These are phyloP conservation scores for Diorhabda carinulata DNA, from an alignment of 1,140 invertebrate species.

Conservation along the genomic window DNA sequence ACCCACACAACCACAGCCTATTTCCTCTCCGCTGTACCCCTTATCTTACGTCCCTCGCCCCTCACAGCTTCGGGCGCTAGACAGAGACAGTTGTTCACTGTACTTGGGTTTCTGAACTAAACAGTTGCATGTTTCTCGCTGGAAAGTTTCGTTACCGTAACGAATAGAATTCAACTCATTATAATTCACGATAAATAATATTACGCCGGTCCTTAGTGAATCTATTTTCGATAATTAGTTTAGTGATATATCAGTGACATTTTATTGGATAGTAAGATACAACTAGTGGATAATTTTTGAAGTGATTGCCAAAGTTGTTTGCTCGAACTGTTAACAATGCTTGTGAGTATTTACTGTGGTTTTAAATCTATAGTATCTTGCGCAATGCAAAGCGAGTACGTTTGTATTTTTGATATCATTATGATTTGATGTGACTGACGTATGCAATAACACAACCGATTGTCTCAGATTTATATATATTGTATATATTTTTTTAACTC, in stretches of 20 bases:
- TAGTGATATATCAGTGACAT: conserved; percentile 16
- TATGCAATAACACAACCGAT: background rate
- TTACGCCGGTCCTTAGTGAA: conserved; percentile 5
- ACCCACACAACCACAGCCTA: conserved; percentile 25
- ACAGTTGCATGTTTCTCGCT: conserved; percentile 13
- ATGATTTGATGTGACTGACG: conserved; percentile 16
- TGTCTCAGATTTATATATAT: too few species aligned
- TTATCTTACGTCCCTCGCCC: conserved; percentile 8
- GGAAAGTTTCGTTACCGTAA: conserved; percentile 10
- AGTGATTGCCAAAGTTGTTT: conserved; percentile 18
- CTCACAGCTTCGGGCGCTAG: conserved; percentile 6
- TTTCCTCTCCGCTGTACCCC: conserved; percentile 12
- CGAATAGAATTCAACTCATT: background rate
- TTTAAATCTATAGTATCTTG: conserved; percentile 24
- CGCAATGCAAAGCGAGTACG: conserved; percentile 20
- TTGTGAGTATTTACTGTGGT: conserved; percentile 30
- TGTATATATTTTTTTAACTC: too few species aligned
- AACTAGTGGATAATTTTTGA: conserved; percentile 12
- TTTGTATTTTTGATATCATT: background rate
- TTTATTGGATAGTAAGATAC: conserved; percentile 8
- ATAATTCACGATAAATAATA: conserved; percentile 4
- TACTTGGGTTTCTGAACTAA: conserved; percentile 20
- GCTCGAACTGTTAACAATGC: conserved; percentile 24
- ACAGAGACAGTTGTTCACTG: conserved; percentile 12
- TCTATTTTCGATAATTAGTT: conserved; percentile 12